These are phyloP conservation scores for Rhamnusium bicolor DNA, from an alignment of 2,888 invertebrate genomes.

Conservation along the genomic window DNA sequence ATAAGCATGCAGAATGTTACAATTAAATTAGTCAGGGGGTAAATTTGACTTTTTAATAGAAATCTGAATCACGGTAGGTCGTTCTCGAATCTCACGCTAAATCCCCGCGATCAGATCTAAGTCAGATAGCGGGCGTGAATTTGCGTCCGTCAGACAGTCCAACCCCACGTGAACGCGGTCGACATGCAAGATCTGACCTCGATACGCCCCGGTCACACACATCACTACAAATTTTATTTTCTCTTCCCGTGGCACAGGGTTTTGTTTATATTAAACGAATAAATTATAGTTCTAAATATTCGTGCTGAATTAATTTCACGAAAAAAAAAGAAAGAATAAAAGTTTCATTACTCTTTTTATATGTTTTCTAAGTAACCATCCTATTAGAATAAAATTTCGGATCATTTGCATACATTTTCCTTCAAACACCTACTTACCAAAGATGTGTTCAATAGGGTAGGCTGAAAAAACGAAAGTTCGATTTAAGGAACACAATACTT, in stretches of 20 bases:
- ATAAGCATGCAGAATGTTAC: not conserved
- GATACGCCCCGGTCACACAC: conserved; percentile 52
- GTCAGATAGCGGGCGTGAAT: conserved; percentile 59
- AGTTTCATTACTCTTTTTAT: too few species aligned
- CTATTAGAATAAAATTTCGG: too few species aligned
- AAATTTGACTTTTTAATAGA: conserved; percentile 52
- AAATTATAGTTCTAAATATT: not conserved
- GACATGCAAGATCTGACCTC: conserved; percentile 60
- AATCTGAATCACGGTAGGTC: conserved; percentile 54
- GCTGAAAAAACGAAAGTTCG: too few species aligned
- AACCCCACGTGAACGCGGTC: conserved; percentile 45
- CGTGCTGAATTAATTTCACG: not conserved
- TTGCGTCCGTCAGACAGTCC: conserved; percentile 60
- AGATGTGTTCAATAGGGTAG: too few species aligned
- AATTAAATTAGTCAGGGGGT: conserved; percentile 30
- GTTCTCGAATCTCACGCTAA: conserved; percentile 36
- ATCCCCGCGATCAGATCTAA: conserved; percentile 47
- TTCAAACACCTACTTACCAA: too few species aligned
- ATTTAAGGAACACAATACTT: too few species aligned
- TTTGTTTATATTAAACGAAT: not conserved
- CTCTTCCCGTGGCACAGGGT: not conserved
- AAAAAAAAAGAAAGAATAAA: not conserved
- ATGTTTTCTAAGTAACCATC: too few species aligned
- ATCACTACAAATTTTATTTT: conserved; percentile 28
- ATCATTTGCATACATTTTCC: too few species aligned